These are phyloP conservation scores for Pygoscelis adeliae DNA, from an alignment of 2,113 vertebrate genomes.

Conservation along the genomic window DNA sequence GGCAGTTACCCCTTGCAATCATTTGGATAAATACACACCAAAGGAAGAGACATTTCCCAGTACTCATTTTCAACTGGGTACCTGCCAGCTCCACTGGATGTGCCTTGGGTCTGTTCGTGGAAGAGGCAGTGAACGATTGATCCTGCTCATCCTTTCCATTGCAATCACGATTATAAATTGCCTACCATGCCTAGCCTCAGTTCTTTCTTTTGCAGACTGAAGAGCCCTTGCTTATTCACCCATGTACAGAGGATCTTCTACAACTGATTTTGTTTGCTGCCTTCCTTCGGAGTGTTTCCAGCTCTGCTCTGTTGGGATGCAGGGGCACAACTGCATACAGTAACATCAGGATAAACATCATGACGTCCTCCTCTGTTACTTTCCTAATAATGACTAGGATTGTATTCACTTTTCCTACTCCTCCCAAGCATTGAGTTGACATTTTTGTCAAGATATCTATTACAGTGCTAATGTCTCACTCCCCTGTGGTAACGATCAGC, in stretches of 20 bases:
- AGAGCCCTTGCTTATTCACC: background rate
- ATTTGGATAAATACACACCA: no score
- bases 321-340: background rate
- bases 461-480: background rate
- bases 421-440: background rate
- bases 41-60: background rate
- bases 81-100: background rate
- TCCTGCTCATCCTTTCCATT: background rate
- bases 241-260: background rate
- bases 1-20: background rate
- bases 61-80: background rate
- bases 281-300: background rate
- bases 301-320: background rate
- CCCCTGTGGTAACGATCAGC: background rate
- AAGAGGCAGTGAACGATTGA: fast-evolving
- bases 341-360: background rate
- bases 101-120: no score
- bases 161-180: background rate
- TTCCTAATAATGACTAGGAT: background rate
- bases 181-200: background rate
- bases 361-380: background rate
- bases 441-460: background rate
- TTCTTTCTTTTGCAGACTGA: no score
- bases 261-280: background rate
- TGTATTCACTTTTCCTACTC: background rate